phyloP scores from a whole-genome alignment of 2,113 vertebrate species.

The Prinia subflava region DNA sequence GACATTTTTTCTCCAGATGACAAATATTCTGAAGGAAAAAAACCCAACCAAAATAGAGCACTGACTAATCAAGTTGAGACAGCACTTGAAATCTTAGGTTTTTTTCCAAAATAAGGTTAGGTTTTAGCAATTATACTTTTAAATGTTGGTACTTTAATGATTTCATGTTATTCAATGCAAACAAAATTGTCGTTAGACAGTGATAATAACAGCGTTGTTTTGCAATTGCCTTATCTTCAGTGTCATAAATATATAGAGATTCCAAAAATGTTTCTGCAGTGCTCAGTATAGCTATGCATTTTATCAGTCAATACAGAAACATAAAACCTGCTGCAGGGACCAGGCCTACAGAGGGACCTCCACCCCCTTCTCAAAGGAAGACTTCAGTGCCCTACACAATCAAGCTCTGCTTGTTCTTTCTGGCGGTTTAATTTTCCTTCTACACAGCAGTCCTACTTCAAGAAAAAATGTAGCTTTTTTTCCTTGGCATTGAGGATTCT shows the following conservation, averaged over 20 bases:
- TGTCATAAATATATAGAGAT: not conserved
- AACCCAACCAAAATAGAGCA: not conserved
- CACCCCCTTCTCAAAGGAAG: not conserved
- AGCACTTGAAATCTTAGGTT: not conserved
- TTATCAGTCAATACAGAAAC: not conserved
- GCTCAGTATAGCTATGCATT: not conserved
- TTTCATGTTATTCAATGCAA: not conserved
- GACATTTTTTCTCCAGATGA: not conserved
- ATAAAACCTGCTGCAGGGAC: not conserved
- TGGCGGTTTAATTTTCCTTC: not conserved
- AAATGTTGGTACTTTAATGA: not conserved
- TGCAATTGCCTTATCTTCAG: not conserved
- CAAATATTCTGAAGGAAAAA: not conserved
- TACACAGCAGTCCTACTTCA: not conserved
- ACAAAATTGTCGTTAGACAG: not conserved
- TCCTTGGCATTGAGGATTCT: not conserved
- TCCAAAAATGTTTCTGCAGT: not conserved
- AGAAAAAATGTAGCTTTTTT: not conserved
- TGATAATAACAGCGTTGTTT: not conserved
- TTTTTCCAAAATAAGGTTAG: not conserved
- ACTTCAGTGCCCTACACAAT: not conserved
- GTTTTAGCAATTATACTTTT: not conserved
- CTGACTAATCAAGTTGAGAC: not conserved
- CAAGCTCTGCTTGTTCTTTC: not conserved
- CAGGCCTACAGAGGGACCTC: not conserved